Base-by-base conservation (phyloP, 2,797 vertebrate genomes). In the Orientallactaga sibirica region DNA sequence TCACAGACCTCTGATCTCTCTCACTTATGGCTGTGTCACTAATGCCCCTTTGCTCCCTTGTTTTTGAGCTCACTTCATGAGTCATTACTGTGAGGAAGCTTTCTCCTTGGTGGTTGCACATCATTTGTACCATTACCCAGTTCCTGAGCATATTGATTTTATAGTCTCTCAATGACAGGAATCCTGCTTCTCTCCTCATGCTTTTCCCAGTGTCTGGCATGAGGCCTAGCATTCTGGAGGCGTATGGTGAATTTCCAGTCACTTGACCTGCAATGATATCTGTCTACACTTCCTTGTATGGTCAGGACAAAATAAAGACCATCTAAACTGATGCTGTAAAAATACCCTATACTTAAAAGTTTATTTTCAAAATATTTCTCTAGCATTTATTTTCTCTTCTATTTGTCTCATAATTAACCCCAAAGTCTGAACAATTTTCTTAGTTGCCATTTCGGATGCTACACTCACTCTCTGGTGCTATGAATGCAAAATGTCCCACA, bases 371-470 rank as follows among this genome's bases (percentile, higher is more conserved):
- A 77, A 52, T 76, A 85, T 15, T 93, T 91, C 15, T 81, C 20
- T 77, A 92, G 8, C 10, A 58, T 79, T 24, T 81, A 48, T 58
- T 43, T 95, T 78, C 10, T 67, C 48, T 90, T 78, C 41, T 29
- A 88, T 68, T 92, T 64, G 80, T 61, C 80, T 93, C 10, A 70
- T 24, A 73, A 92, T 62, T 92, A 88, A 77, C 37, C 20, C 18
- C 58, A 67, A 94, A 76, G 52, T 70, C 52, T 75, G 4, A 48
- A 25, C 16, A 37, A 41, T 43, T 81, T 80, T 89, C 74, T 87
- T 80, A 75, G 15, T 5, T 41, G 19, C 22, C 3, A 2, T 52
- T 90, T 74, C 68, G 93, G 18, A 9, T 85, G 12, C 37, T 82
- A 77, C 15, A 55, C 12, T 58, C 12, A 58, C 12, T 58, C 12